Evolutionary conservation across 2,888 invertebrate species (phyloP).

Genomic region (Cephalotes varians): DNA sequence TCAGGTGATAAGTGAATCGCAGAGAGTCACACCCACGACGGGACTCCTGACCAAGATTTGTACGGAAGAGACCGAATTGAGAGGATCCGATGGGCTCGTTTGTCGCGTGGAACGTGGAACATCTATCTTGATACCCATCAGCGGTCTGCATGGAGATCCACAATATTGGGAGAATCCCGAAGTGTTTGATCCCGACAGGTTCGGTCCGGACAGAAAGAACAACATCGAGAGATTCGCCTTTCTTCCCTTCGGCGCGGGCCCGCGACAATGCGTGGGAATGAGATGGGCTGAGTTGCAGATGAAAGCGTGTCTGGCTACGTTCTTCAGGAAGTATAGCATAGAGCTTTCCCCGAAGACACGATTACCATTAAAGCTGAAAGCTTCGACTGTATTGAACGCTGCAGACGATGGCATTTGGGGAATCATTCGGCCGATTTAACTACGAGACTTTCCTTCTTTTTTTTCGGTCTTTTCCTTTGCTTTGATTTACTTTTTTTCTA

Average conservation of each 20-base stretch:
- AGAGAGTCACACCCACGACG: conserved; percentile 61
- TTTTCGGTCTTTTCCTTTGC: no score
- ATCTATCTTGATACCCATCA: conserved; percentile 60
- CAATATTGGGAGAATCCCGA: conserved; percentile 72
- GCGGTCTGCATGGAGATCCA: conserved; percentile 67
- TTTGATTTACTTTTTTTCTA: neutral
- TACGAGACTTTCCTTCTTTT: neutral
- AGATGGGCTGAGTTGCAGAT: conserved; percentile 70
- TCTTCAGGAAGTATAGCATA: conserved; percentile 66
- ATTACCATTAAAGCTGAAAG: conserved; percentile 63
- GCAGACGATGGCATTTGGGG: no score
- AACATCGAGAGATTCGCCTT: conserved; percentile 62
- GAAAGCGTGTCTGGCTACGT: conserved; percentile 61
- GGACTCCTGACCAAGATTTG: conserved; percentile 65
- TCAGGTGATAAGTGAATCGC: conserved; percentile 83
- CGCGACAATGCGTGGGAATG: conserved; percentile 75
- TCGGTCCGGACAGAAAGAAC: conserved; percentile 63
- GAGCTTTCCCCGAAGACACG: conserved; percentile 66
- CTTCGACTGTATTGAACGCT: no score
- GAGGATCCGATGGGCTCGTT: conserved; percentile 72
- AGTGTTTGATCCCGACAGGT: conserved; percentile 75
- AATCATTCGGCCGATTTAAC: neutral
- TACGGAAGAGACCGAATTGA: conserved; percentile 63
- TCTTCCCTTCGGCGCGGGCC: conserved; percentile 77
- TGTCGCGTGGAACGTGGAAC: conserved; percentile 70